These are phyloP conservation scores for Polia nebulosa DNA, from an alignment of 2,888 invertebrate species.

Conservation along the genomic window DNA sequence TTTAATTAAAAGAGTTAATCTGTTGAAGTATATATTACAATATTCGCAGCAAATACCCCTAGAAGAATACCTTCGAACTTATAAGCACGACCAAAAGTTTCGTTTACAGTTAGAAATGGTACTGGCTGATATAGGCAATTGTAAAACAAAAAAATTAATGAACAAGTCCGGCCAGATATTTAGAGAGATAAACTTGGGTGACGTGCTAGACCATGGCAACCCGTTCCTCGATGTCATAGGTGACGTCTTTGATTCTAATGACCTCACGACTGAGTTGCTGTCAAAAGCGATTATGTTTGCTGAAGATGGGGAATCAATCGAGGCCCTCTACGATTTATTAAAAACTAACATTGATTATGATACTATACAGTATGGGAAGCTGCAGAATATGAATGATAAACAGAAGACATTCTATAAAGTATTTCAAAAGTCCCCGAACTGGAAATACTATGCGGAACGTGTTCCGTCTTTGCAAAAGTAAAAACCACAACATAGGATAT, in stretches of 20 bases:
- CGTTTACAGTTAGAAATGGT: constrained; percentile 43
- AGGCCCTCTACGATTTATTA: constrained; percentile 19
- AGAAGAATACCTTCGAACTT: constrained; percentile 4
- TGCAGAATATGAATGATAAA: constrained; percentile 7
- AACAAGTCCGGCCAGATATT: constrained; percentile 22
- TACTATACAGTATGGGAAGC: background rate
- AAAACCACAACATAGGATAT: no score
- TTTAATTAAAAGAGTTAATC: constrained; percentile 20
- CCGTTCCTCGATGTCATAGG: constrained; percentile 39
- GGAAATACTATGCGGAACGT: background rate
- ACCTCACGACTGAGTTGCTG: constrained; percentile 26
- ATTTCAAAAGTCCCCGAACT: background rate
- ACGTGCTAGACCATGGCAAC: constrained; percentile 44
- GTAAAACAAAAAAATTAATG: background rate
- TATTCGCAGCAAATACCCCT: background rate
- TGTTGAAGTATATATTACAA: constrained; percentile 7
- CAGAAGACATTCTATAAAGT: background rate
- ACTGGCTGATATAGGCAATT: constrained; percentile 41
- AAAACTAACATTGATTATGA: constrained; percentile 1
- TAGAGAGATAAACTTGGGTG: constrained; percentile 13
- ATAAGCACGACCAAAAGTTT: constrained; percentile 20
- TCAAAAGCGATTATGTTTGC: constrained; percentile 29
- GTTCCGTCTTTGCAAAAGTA: no score
- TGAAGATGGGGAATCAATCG: constrained; percentile 14
- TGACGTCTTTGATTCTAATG: constrained; percentile 22